phyloP scores from a whole-genome alignment of 2,797 vertebrate genomes.

The Alauda arvensis region DNA sequence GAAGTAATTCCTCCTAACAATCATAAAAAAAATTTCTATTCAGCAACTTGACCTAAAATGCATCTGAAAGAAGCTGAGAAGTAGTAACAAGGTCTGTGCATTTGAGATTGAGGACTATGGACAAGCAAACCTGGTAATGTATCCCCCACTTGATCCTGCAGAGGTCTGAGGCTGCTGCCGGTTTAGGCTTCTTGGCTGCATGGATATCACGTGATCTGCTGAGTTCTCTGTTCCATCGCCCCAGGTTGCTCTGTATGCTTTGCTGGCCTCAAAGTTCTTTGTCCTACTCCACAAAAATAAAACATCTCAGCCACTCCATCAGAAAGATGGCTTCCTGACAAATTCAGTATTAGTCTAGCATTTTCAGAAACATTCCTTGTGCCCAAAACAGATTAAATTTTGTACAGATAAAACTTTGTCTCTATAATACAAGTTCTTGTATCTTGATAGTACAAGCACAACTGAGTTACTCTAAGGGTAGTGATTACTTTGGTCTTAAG shows the following conservation, averaged over 20 bases:
- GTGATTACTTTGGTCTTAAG: not conserved
- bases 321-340: not conserved
- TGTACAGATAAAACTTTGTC: not conserved
- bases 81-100: not conserved
- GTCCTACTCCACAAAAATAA: conserved; percentile 68
- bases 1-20: not conserved
- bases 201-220: conserved; percentile 75
- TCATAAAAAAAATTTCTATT: not conserved
- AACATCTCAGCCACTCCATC: not conserved
- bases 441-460: not conserved
- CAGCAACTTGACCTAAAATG: not conserved
- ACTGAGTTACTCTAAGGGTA: not conserved
- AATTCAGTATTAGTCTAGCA: not conserved
- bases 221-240: conserved; percentile 69
- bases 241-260: conserved; percentile 88
- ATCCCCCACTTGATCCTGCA: conserved; percentile 76
- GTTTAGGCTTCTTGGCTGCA: conserved; percentile 78
- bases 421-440: not conserved
- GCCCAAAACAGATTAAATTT: not conserved
- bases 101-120: not conserved
- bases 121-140: conserved; percentile 83
- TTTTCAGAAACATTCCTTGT: not conserved
- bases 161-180: conserved; percentile 65
- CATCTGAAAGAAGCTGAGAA: not conserved
- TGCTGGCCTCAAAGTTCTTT: conserved; percentile 85